A percentile compares a stretch with the other conserved stretches of the same genome.
Evolutionary conservation across 2,113 vertebrate species (phyloP).

Genomic region (Pteronura brasiliensis): DNA sequence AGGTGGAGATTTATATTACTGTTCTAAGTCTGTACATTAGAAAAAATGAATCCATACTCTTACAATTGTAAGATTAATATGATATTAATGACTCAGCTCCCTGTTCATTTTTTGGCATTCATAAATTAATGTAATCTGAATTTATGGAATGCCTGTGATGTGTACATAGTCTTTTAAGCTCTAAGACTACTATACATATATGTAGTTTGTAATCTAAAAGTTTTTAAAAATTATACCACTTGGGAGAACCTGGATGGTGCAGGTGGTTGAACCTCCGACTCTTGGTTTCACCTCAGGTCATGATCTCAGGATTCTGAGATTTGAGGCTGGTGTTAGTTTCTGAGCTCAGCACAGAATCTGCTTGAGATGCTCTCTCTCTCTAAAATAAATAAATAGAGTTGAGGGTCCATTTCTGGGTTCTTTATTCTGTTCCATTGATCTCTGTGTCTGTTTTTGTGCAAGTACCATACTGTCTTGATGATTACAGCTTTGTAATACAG

Average conservation of each 20-base stretch:
- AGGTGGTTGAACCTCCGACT: background rate
- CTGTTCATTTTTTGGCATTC: background rate
- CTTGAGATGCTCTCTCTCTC: no score
- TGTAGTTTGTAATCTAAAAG: background rate
- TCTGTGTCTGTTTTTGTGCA: no score
- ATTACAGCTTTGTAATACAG: no score
- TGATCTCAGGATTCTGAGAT: background rate
- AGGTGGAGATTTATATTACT: background rate
- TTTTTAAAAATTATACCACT: background rate
- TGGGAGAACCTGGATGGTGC: background rate
- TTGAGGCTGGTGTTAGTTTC: background rate
- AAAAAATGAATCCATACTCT: background rate
- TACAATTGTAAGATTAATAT: background rate
- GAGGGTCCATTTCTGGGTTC: no score
- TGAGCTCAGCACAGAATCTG: no score
- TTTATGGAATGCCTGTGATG: background rate
- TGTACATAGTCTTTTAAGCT: background rate
- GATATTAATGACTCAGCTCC: background rate
- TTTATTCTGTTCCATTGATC: no score
- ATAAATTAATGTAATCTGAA: background rate
- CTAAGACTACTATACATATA: background rate
- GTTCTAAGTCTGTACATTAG: background rate
- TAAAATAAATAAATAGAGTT: no score
- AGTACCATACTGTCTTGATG: no score
- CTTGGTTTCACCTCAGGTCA: background rate